phyloP scores from a whole-genome alignment of 2,113 vertebrate species.

The Blennius ocellaris region DNA sequence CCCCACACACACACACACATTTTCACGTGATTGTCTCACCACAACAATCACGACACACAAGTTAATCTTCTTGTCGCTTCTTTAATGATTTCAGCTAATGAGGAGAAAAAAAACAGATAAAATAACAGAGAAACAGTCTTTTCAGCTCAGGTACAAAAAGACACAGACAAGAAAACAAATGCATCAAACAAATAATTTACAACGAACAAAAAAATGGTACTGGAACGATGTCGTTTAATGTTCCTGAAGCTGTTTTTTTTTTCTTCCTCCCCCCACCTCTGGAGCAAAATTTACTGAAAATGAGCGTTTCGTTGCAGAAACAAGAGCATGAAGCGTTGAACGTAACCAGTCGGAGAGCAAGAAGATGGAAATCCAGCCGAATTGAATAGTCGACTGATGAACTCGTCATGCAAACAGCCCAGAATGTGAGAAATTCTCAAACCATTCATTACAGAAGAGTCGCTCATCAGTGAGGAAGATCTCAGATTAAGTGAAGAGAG shows the following conservation, averaged over 20 bases:
- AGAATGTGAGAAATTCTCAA: slow-evolving; percentile 23
- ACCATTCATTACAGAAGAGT: slow-evolving; percentile 12
- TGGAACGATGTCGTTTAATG: slow-evolving; percentile 15
- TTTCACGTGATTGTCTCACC: too few species aligned
- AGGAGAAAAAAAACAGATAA: slow-evolving; percentile 3
- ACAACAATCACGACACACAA: slow-evolving; percentile 28
- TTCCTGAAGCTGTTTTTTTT: slow-evolving; percentile 23
- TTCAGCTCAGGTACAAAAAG: slow-evolving; percentile 52
- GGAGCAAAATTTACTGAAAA: slow-evolving; percentile 22
- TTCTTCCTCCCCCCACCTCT: too few species aligned
- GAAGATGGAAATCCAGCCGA: slow-evolving; percentile 45
- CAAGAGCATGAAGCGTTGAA: slow-evolving; percentile 49
- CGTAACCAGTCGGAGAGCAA: slow-evolving; percentile 42
- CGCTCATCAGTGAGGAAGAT: background rate
- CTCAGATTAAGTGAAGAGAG: slow-evolving; percentile 13
- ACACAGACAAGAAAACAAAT: slow-evolving; percentile 29
- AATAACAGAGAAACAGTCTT: slow-evolving; percentile 45
- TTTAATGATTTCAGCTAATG: slow-evolving; percentile 67
- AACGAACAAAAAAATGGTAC: slow-evolving; percentile 18
- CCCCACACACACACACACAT: too few species aligned
- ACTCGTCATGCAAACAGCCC: slow-evolving; percentile 20
- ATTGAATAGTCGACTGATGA: slow-evolving; percentile 36
- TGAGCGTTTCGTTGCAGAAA: slow-evolving; percentile 55
- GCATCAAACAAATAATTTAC: background rate
- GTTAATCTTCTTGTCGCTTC: slow-evolving; percentile 39